Base-by-base conservation (phyloP, 2,888 invertebrate species). In the Bembecia ichneumoniformis region DNA sequence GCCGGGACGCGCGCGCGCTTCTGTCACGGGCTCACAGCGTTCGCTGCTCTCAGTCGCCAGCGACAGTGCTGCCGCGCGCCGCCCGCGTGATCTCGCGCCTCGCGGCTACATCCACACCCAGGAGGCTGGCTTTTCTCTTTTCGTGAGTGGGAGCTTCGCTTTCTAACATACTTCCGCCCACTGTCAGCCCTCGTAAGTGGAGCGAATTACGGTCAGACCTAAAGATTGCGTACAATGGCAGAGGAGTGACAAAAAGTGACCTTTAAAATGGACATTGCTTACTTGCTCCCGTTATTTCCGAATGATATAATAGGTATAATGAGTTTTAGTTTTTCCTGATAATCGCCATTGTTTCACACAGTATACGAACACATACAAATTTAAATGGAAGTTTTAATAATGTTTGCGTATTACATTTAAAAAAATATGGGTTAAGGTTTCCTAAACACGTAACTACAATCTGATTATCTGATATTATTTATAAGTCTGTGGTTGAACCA, bases 101-200 rank as follows among this genome's bases (percentile, higher is more conserved):
- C 77, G 77, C 57, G 65, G 65, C 71, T 79, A 79, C 72, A 79
- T 77, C 57, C 74, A 76, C 60, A 74, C 79, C 57, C 73, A 74
- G 60, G 83, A 86, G 64, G 72, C 74, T 60, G 79, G 82, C 77
- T 83, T 82, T 83, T 86, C 86, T 73, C 82, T 87, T 68, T 86
- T 84, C 77, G 86, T 87, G 86, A 87, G 87, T 86, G 83, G 84
- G 84, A 74, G 86, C 86, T 86, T 84, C 55, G 86, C 86, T 87
- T 84, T 67, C 79, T 86, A 86, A 86, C 83, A 77, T 64, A 56
- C 73, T 76, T 71, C 72, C 61, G 74, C 68, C 56, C 56, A 62
- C 59, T 62, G 57, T 56, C 55, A 54, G 64, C 60, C 59, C 64
- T 61, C 60, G 59, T 55, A 17, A 11, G 28, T 28, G 28, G 1